Evolutionary conservation across 2,113 vertebrate genomes (phyloP).

Genomic region (Pitta sordida): DNA sequence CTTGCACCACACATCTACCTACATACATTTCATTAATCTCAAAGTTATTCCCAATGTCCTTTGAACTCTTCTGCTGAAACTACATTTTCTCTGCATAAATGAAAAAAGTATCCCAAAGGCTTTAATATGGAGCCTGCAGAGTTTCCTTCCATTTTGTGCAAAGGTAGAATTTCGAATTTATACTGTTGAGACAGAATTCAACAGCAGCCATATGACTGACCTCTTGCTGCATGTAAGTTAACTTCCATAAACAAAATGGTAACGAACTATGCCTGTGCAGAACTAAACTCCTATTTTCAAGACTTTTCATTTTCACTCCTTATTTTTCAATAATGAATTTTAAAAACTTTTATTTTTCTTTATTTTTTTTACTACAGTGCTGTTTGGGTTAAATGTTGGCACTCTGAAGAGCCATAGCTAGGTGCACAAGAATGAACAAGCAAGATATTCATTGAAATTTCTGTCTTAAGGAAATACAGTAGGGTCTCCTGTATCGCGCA

Average conservation of each 20-base stretch:
- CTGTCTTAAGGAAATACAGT: not conserved
- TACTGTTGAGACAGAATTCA: not conserved
- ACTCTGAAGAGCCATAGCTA: not conserved
- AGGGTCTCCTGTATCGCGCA: no score
- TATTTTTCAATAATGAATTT: not conserved
- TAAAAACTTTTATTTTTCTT: not conserved
- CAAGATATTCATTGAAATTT: not conserved
- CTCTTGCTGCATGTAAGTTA: not conserved
- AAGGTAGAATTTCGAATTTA: not conserved
- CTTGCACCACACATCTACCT: not conserved
- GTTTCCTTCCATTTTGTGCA: not conserved
- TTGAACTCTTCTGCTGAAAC: not conserved
- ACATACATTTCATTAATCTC: not conserved
- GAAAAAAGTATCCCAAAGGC: not conserved
- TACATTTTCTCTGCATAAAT: not conserved
- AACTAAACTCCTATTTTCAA: not conserved
- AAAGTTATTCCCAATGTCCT: not conserved
- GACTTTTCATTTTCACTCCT: not conserved
- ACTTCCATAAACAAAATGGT: not conserved
- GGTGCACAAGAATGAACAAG: not conserved
- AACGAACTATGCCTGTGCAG: not conserved
- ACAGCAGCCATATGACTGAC: not conserved
- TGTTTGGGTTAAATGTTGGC: not conserved
- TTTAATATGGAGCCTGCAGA: not conserved
- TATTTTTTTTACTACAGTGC: not conserved